Evolutionary conservation across 2,888 invertebrate genomes (phyloP), one percentile per base, ranked within the genome.

Genomic region (Lasioglossum figueresi): DNA sequence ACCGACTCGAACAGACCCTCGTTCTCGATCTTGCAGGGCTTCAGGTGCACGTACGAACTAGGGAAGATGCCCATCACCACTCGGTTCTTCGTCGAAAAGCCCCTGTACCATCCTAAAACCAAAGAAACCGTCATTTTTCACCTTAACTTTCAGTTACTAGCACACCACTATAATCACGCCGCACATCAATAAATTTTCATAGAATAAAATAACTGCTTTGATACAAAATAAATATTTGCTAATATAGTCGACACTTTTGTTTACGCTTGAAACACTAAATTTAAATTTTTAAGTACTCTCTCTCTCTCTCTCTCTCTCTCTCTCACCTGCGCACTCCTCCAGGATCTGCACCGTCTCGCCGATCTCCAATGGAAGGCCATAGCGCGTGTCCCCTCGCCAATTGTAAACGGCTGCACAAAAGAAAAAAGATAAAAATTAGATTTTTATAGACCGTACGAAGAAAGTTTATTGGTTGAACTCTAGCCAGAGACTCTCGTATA

Each of bases 301-400:
- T n/a, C n/a, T n/a, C n/a, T n/a, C 31, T 31, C 31, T 31, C 31
- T 37, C 6, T 37, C 37, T 27, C n/a, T 27, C 16, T 63, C 40
- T 95, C 40, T 95, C 95, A 97, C 98, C 98, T 95, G 96, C 96
- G 95, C 97, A 98, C 96, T 99, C 98, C 96, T 99, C 98, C 91
- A 98, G 95, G 91, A 99, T 98, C 95, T 99, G 98, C 4, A 99
- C 97, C 8, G 98, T 97, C 95, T 99, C 99, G 83, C 99, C 99
- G 91, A 99, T 98, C 95, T 98, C 98, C 91, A 99, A 95, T 6
- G 98, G 97, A 87, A 98, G 95, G 56, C 98, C 98, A 91, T 97
- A 97, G 77, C 97, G 96, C 97, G 95, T 98, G 97, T 88, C 98
- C 97, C 98, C 98, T 94, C 97, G 96, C 98, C 98, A 99, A 95